Conservation (phyloP, 2,113 vertebrate genomes). For the Rutilus rutilus region DNA sequence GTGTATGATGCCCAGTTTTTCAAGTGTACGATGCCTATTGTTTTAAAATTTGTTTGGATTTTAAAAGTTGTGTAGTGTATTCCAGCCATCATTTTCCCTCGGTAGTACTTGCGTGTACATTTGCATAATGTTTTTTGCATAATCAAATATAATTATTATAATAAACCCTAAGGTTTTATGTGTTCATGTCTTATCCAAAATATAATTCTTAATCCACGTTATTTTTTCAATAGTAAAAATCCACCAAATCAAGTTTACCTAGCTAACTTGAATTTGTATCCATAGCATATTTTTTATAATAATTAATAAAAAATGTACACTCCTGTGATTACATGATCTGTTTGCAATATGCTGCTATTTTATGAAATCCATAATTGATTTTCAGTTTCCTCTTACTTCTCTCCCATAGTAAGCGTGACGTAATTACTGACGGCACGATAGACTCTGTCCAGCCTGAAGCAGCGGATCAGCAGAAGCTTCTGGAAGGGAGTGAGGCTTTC, state of each 20-base stretch:
- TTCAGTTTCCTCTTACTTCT: slow-evolving; percentile 79
- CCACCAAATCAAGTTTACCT: too few relatives aligned
- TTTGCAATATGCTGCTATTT: not conserved
- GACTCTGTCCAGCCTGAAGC: slow-evolving; percentile 91
- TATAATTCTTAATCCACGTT: too few relatives aligned
- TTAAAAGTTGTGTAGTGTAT: not conserved
- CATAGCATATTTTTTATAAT: too few relatives aligned
- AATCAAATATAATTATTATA: too few relatives aligned
- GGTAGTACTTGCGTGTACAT: not conserved
- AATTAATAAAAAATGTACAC: too few relatives aligned
- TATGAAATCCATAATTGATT: not conserved
- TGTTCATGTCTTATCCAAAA: too few relatives aligned
- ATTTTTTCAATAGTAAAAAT: too few relatives aligned
- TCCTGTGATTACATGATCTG: not conserved
- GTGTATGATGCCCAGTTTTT: not conserved
- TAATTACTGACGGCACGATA: slow-evolving; percentile 92
- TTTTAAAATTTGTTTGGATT: not conserved
- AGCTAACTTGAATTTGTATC: too few relatives aligned
- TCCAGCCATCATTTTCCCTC: not conserved
- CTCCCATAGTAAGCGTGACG: slow-evolving; percentile 83
- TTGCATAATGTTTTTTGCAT: too few relatives aligned
- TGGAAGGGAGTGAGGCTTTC: slow-evolving; percentile 82
- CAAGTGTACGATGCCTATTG: not conserved
- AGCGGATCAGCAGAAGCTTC: slow-evolving; percentile 89
- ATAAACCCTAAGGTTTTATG: too few relatives aligned